phyloP scores from a whole-genome alignment of 2,888 invertebrate genomes.

The Aphrophora alni region DNA sequence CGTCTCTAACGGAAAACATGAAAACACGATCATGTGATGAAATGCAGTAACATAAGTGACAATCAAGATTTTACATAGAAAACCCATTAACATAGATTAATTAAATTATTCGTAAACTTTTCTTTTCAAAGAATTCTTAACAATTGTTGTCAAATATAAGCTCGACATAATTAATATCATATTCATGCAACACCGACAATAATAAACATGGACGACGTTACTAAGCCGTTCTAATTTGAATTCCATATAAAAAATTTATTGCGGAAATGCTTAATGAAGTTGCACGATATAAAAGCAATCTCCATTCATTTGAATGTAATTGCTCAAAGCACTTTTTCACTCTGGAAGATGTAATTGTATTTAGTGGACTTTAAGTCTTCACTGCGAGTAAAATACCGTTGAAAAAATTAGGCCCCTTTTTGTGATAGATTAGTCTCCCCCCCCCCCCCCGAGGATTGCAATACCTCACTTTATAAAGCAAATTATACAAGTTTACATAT shows the following conservation, averaged over 20 bases:
- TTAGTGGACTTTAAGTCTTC: neutral
- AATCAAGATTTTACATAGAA: too few species aligned
- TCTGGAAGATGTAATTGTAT: neutral
- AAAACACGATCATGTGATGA: too few species aligned
- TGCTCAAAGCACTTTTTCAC: neutral
- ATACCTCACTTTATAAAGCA: slow-evolving; percentile 30
- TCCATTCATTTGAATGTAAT: slow-evolving; percentile 9
- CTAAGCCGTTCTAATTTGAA: neutral
- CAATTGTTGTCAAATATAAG: too few species aligned
- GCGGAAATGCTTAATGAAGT: neutral
- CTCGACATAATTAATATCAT: too few species aligned
- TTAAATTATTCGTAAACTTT: too few species aligned
- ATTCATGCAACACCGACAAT: neutral
- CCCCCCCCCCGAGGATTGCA: neutral
- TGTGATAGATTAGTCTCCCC: neutral
- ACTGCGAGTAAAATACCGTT: neutral
- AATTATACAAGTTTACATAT: slow-evolving; percentile 44
- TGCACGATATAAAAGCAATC: neutral
- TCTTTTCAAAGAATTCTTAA: too few species aligned
- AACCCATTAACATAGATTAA: too few species aligned
- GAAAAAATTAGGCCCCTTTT: slow-evolving; percentile 2
- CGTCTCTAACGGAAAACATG: too few species aligned
- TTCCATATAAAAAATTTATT: neutral
- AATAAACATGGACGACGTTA: neutral
- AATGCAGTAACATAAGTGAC: too few species aligned